Conservation (phyloP, 2,888 invertebrate genomes). For the Drosophila rubida region DNA sequence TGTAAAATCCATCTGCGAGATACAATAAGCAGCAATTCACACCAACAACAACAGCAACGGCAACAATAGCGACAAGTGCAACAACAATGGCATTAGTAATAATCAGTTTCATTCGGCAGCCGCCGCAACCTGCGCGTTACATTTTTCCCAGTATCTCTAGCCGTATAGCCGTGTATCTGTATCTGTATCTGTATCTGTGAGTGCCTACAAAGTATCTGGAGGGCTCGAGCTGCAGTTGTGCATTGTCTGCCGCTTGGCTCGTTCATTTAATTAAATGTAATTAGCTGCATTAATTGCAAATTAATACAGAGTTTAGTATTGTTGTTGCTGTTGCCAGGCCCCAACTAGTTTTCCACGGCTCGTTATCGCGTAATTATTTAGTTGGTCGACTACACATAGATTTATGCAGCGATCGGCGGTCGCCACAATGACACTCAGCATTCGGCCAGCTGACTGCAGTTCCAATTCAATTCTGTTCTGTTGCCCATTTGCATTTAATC, state of each 20-base stretch:
- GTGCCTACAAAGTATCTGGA: conserved; percentile 43
- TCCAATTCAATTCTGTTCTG: conserved; percentile 7
- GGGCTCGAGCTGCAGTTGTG: conserved; percentile 38
- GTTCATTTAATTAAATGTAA: conserved; percentile 81
- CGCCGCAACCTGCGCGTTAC: conserved; percentile 71
- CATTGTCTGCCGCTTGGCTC: conserved; percentile 62
- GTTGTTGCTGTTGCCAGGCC: conserved; percentile 65
- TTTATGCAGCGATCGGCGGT: conserved; percentile 30
- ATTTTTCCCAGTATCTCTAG: conserved; percentile 67
- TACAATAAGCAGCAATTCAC: conserved; percentile 79
- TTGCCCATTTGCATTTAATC: conserved; percentile 57
- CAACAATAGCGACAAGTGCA: too few species aligned
- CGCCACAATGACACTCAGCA: conserved; percentile 42
- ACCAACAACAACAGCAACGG: conserved; percentile 64
- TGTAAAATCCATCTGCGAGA: conserved; percentile 72
- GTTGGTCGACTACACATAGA: conserved; percentile 44
- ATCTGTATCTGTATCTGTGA: conserved; percentile 37
- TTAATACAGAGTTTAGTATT: conserved; percentile 79
- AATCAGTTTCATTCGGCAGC: conserved; percentile 76
- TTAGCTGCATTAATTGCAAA: conserved; percentile 81
- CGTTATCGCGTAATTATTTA: conserved; percentile 73
- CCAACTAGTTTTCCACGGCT: conserved; percentile 72
- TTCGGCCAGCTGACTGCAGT: conserved; percentile 2
- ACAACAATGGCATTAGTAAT: conserved; percentile 76
- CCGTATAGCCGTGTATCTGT: conserved; percentile 15